Base-by-base conservation (phyloP, 2,797 vertebrate genomes). In the Hydrolagus colliei region DNA sequence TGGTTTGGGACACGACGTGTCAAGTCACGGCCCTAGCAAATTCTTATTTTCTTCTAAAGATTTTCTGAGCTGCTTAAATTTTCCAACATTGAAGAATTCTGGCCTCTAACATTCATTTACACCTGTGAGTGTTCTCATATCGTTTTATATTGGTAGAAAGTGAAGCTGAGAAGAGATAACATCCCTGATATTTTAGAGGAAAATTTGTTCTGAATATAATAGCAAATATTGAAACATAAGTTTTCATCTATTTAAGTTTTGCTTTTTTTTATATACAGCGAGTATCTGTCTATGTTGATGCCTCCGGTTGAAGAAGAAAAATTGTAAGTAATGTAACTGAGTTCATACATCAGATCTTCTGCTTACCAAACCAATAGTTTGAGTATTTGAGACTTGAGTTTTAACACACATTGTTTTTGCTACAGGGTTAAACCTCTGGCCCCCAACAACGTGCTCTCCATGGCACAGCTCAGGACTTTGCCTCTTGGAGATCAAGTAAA, bases 271-370 rank as follows among this genome's bases (percentile, higher is more conserved):
- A 67, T 75, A 87, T 61, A 10, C 89, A 99, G 98, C 79, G 97
- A 99, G 89, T 99, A 99, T 91, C 93, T 99, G 89, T 90, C 95
- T 71, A 98, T 99, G 97, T 93, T 99, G 89, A 98, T 99, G 96
- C 98, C 98, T 0, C 96, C 97, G 13, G 92, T 94, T 0, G 0
- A 95, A 76, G 96, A 98, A 88, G 97, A 98, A 90, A 97, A 97
- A 91, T 92, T 93, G 98, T 99, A 93, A 96, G 96, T 90, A 92
- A 9, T 35, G 1, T 52, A 18, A 18, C 35, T 52, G 18, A 20
- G 16, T 61, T 20, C n/a, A 59, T n/a, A 75, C 20, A 72, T 18
- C 14, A n/a, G 9, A 76, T 32, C 73, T 27, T 12, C 14, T 65
- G 61, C 12, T 22, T 52, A 52, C 41, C 2, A 52, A 52, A 52